Evolutionary conservation across 2,797 vertebrate genomes (phyloP).

Genomic region (Dendrocincla tyrannina): DNA sequence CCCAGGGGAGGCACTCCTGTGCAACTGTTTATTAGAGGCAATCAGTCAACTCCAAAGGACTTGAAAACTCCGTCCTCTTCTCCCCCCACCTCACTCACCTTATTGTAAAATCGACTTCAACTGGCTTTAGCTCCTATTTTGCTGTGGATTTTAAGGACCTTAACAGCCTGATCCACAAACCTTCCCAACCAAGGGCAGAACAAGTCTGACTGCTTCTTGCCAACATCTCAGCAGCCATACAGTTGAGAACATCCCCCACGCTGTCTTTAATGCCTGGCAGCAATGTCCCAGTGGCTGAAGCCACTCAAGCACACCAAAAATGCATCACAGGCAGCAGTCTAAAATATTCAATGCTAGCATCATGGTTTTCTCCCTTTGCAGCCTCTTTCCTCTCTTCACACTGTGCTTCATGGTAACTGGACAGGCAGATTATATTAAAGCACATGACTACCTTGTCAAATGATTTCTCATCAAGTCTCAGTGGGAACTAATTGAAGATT

Average conservation of each 20-base stretch:
- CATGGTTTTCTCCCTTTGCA: not conserved
- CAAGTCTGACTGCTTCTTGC: not conserved
- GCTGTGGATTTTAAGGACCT: not conserved
- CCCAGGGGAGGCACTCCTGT: not conserved
- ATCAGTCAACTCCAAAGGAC: not conserved
- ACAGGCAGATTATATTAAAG: not conserved
- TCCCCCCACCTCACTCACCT: not conserved
- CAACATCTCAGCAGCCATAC: not conserved
- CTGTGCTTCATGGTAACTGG: not conserved
- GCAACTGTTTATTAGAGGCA: not conserved
- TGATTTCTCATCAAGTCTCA: conserved; percentile 51
- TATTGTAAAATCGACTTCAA: not conserved
- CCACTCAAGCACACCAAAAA: not conserved
- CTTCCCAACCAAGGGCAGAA: not conserved
- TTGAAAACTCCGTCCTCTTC: not conserved
- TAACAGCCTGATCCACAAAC: not conserved
- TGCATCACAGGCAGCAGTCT: not conserved
- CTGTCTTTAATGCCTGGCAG: not conserved
- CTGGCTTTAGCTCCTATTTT: not conserved
- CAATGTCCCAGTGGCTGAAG: not conserved
- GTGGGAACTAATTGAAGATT: conserved; percentile 56
- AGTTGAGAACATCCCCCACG: not conserved
- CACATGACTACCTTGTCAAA: conserved; percentile 16
- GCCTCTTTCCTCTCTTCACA: not conserved
- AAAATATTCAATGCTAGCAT: not conserved